Base-by-base conservation (phyloP, 2,113 vertebrate species). In the Gallinago undulata region DNA sequence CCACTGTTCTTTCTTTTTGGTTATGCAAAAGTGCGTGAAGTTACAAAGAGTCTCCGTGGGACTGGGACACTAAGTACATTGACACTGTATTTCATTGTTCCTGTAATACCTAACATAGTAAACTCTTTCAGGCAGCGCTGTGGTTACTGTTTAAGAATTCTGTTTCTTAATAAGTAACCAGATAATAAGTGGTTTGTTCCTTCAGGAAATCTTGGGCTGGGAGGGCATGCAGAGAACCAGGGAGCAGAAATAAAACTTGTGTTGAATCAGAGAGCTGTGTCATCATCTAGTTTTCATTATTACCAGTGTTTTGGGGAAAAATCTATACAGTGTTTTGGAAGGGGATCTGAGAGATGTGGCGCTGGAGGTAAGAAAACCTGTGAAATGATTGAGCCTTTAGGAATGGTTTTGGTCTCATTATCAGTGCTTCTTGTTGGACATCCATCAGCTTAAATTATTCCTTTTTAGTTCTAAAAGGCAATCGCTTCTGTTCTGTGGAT, bases 91-190 rank as follows among this genome's bases (percentile, higher is more conserved):
- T 91, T 91, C 73, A 28, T 89, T 91, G 28, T 81, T 56, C 0
- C 0, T n/a, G 1, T 45, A 50, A 31, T 56, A 59, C 24, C 37
- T 56, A 21, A 66, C 24, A 17, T 21, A 56, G 25, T 50, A 8
- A 62, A 55, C 41, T 39, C 33, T 77, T 83, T 6, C 8, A 60
- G 56, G 37, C 23, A 39, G 27, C 8, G 0, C 18, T 85, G 56
- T 72, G 70, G 57, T 94, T 93, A 79, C 63, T 76, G 73, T 87
- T 75, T 75, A 82, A n/a, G 84, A 84, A 75, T 81, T 88, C 13
- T 84, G 30, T 48, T 90, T 92, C 57, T 69, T 93, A 91, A 33
- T 83, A 73, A 87, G 87, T 87, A 87, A 91, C 67, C 59, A 37
- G 76, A 22, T 72, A 83, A 7, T 37, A 81, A 87, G n/a, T 62